Percentiles rank a stretch among this genome's conserved stretches.
phyloP scores from a whole-genome alignment of 2,888 invertebrate genomes.

The Ormyrus pomaceus region DNA sequence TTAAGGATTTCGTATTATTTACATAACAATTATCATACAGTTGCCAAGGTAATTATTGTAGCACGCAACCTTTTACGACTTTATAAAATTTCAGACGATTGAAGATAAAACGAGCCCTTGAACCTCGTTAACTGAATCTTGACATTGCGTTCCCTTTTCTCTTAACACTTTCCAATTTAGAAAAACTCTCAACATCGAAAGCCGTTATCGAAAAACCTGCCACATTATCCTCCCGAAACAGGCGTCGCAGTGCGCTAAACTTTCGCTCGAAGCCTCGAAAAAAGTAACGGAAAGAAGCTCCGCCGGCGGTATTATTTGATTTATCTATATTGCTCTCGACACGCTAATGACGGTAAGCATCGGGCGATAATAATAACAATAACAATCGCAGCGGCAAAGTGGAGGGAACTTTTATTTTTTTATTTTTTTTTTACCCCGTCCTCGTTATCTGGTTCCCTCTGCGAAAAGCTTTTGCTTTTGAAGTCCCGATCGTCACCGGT shows the following conservation, averaged over 20 bases:
- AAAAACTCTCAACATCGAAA: too few relatives aligned
- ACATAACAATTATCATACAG: neutral
- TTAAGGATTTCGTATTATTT: neutral
- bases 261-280: conserved; percentile 1
- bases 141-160: too few relatives aligned
- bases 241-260: neutral
- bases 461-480: conserved; percentile 37
- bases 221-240: too few relatives aligned
- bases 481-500: conserved; percentile 58
- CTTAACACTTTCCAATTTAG: too few relatives aligned
- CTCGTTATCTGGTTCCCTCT: conserved; percentile 6
- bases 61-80: neutral
- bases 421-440: conserved; percentile 21
- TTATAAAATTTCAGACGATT: too few relatives aligned
- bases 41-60: neutral
- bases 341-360: conserved; percentile 69
- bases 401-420: conserved; percentile 56
- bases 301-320: conserved; percentile 64
- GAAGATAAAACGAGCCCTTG: too few relatives aligned
- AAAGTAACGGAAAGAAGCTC: conserved; percentile 59
- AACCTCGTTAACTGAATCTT: too few relatives aligned
- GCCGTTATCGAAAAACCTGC: too few relatives aligned
- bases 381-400: conserved; percentile 58
- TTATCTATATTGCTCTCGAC: conserved; percentile 62
- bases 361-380: conserved; percentile 57